Evolutionary conservation across 92 coral and sea anemone species (phyloP), one percentile per base, ranked within the genome.

Genomic region (Epizoanthus rinbou): DNA sequence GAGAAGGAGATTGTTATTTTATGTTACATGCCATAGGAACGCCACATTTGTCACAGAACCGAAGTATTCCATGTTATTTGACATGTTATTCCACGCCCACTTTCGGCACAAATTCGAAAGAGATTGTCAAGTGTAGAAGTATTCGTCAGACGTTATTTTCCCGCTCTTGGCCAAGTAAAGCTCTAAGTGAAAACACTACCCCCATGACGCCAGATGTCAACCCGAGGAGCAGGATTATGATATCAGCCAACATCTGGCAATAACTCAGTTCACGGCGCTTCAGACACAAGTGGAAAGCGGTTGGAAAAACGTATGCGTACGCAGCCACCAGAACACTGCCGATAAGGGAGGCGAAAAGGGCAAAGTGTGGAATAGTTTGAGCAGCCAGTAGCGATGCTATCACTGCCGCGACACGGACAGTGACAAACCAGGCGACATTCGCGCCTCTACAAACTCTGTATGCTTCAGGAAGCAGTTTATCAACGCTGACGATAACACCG

Each of bases 211-310:
- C 72, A n/a, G 82, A 62, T 39, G 41, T 22, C 0, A 78, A 9
- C 8, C 82, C 82, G 6, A 19, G 63, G 56, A 78, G 8, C 52
- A 78, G 33, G 8, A 62, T 8, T n/a, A 8, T 43, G 57, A 78
- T 22, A 78, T 78, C 82, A 11, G 14, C 69, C 17, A 59, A 3
- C 64, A 78, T 78, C 45, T 78, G 71, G 58, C 57, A 19, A 33
- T 62, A 60, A 39, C 57, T 62, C 82, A 78, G 71, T 57, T 78
- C 71, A 10, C 56, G 82, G 39, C 41, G 57, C 71, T 78, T 78
- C 9, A 78, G 59, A 21, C 57, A 78, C 43, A 78, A 43, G 19
- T 78, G 82, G 47, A 78, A 78, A 18, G 39, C 70, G 23, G 60
- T 41, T 14, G 82, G 82, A 2, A 78, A 78, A 78, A 78, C 25